These are phyloP conservation scores for Drosophila helvetica DNA, from an alignment of 2,888 invertebrate species.

Conservation along the genomic window DNA sequence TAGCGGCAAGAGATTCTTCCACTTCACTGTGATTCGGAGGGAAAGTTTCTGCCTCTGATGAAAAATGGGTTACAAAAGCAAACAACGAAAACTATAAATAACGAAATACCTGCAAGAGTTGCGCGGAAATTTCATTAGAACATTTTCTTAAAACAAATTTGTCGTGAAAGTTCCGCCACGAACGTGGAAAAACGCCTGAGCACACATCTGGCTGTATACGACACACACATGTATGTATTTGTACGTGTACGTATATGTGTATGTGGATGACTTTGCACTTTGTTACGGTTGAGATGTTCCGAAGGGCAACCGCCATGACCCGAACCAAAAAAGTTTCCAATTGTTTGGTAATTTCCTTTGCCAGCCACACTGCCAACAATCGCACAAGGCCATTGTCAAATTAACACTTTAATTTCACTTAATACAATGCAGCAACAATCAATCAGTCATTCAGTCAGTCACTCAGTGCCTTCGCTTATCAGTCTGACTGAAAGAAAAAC, in stretches of 20 bases:
- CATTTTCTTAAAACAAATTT: conserved; percentile 38
- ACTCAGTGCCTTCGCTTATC: conserved; percentile 14
- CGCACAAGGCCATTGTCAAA: conserved; percentile 12
- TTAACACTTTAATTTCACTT: conserved; percentile 42
- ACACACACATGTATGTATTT: neutral
- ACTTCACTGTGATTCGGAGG: conserved; percentile 13
- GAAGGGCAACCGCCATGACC: conserved; percentile 30
- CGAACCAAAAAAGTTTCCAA: conserved; percentile 20
- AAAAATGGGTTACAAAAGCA: conserved; percentile 29
- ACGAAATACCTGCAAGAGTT: conserved; percentile 24
- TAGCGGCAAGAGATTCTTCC: conserved; percentile 29
- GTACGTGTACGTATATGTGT: neutral
- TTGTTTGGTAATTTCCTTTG: conserved; percentile 24
- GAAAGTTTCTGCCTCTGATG: conserved; percentile 38
- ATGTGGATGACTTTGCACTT: neutral
- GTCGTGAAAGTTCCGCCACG: conserved; percentile 44
- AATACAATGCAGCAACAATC: conserved; percentile 37
- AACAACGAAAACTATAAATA: conserved; percentile 38
- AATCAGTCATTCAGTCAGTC: conserved; percentile 23
- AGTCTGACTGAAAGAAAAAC: neutral
- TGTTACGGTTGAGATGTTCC: conserved; percentile 29
- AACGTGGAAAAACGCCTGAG: conserved; percentile 10
- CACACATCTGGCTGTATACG: neutral
- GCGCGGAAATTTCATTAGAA: conserved; percentile 35
- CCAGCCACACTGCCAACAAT: conserved; percentile 13